A percentile compares a stretch with the other conserved stretches of the same genome.
These are phyloP conservation scores for Tigriopus californicus DNA, from an alignment of 2,888 invertebrate species.

Conservation along the genomic window DNA sequence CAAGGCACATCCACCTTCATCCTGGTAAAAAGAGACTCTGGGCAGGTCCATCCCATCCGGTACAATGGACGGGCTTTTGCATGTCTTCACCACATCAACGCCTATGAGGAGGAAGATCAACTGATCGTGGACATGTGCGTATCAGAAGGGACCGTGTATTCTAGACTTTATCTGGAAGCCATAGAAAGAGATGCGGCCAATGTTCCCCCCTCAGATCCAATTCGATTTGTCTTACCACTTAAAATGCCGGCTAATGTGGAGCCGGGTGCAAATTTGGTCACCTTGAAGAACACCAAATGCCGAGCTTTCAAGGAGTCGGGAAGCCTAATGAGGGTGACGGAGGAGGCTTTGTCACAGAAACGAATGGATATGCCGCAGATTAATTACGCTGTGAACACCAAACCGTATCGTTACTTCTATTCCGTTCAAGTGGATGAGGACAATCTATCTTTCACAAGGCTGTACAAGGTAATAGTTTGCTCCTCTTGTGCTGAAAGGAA, in stretches of 20 bases:
- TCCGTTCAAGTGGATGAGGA: too few species aligned
- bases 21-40: constrained; percentile 27
- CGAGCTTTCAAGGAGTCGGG: too few species aligned
- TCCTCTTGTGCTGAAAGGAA: too few species aligned
- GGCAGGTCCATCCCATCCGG: constrained; percentile 23
- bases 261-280: constrained; percentile 20
- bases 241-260: too few species aligned
- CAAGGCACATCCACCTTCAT: constrained; percentile 21
- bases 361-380: constrained; percentile 32
- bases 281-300: constrained; percentile 17
- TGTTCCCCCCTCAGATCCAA: neutral
- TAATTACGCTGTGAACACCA: constrained; percentile 28
- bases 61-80: constrained; percentile 31
- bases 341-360: too few species aligned
- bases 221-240: neutral
- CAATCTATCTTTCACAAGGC: too few species aligned
- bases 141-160: neutral
- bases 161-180: neutral
- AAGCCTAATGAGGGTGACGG: too few species aligned
- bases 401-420: constrained; percentile 31
- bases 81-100: constrained; percentile 35
- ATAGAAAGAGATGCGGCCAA: neutral
- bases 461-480: too few species aligned
- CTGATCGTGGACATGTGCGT: constrained; percentile 18
- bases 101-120: constrained; percentile 32